Evolutionary conservation across 2,888 invertebrate species (phyloP), one percentile per base, ranked within the genome.

Genomic region (Erannis defoliaria): DNA sequence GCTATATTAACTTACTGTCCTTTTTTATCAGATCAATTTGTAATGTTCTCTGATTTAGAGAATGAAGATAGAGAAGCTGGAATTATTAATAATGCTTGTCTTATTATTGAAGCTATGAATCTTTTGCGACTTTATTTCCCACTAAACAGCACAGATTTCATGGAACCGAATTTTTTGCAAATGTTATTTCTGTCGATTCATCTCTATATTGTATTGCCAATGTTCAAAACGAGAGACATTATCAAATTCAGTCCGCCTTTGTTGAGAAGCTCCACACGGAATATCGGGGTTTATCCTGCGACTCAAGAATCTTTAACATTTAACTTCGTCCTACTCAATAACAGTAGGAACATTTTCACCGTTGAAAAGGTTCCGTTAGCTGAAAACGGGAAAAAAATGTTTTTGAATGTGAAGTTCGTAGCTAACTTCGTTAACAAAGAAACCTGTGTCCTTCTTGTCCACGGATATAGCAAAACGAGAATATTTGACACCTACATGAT

Each of bases 1-100:
- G 83, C 93, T 4, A 93, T 95, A 46, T 78, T 90, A n/a, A 87
- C 87, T 46, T 93, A 94, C 70, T 95, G 95, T 73, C 94, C 95
- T 0, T 95, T 94, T 76, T 73, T 95, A 38, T 75, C 76, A 29
- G 77, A 90, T 0, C 81, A 91, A 49, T 93, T 88, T 71, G 85
- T 93, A 37, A 68, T 74, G 21, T 92, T 94, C 58, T 86, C 70
- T 94, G 93, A 71, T 68, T 89, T 37, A 21, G 88, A 93, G 0
- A 75, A 68, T 2, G 74, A 67, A 62, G 75, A 48, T 79, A 89
- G 61, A 86, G 93, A 81, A 77, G 78, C 78, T 48, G 78, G 71
- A 51, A 81, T 88, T 14, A 85, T 94, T 38, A 94, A 95, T 76
- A 96, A 96, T 66, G 94, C 94, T 1, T 90, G 93, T 64, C 83